phyloP scores from a whole-genome alignment of 37 sponge, comb jelly and placozoan species.

The Corticium candelabrum region DNA sequence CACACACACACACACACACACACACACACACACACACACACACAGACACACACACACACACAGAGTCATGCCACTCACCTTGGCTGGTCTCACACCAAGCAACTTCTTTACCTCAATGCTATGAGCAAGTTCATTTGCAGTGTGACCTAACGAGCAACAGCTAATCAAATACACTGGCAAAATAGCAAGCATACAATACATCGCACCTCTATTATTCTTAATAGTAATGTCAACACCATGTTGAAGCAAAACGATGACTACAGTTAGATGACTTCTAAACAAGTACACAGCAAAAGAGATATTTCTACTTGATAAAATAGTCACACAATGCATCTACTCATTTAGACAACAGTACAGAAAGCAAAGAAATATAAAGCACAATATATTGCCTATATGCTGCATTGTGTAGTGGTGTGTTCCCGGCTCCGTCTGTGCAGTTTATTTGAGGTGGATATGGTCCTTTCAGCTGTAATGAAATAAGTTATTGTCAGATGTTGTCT shows the following conservation, averaged over 20 bases:
- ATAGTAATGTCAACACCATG: not conserved
- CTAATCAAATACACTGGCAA: not conserved
- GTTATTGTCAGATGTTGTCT: too few relatives aligned
- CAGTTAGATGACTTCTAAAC: not conserved
- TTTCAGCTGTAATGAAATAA: too few relatives aligned
- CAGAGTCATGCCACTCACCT: not conserved
- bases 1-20: too few relatives aligned
- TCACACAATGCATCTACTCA: too few relatives aligned
- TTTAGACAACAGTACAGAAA: too few relatives aligned
- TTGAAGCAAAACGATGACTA: not conserved
- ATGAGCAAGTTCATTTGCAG: not conserved
- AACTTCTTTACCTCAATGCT: not conserved
- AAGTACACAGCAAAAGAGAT: not conserved
- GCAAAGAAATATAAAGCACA: too few relatives aligned
- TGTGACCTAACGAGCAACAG: not conserved
- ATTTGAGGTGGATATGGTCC: not conserved
- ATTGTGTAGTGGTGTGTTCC: not conserved
- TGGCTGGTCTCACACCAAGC: not conserved
- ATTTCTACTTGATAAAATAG: not conserved
- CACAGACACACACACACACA: not conserved
- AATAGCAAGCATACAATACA: not conserved
- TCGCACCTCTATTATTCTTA: not conserved
- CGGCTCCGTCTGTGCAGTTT: not conserved
- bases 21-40: not conserved
- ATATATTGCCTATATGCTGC: not conserved